Conservation (phyloP, 1,140 invertebrate species). For the Nomia melanderi region DNA sequence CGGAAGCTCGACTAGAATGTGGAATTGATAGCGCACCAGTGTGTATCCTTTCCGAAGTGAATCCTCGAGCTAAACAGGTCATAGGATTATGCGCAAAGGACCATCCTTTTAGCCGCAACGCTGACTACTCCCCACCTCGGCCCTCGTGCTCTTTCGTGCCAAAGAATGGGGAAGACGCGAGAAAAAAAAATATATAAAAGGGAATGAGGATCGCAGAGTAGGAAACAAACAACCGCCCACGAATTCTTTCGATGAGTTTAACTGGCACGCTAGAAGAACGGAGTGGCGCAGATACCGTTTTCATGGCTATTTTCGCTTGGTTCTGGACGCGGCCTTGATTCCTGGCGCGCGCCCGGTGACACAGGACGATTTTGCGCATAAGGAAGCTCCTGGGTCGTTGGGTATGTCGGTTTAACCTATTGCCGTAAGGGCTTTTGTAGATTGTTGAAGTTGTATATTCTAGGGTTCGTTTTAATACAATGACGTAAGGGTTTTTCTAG, state of each 20-base stretch:
- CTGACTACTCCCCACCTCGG: not conserved
- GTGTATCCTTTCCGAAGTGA: conserved; percentile 38
- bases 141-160: not conserved
- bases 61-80: conserved; percentile 67
- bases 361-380: not conserved
- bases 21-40: conserved; percentile 57
- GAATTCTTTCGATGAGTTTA: not conserved
- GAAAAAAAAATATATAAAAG: not conserved
- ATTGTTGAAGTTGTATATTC: no score
- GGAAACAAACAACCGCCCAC: conserved; percentile 11
- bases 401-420: no score
- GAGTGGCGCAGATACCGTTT: not conserved
- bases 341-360: not conserved
- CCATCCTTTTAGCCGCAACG: conserved; percentile 39
- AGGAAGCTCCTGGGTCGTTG: not conserved
- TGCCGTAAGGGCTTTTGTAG: no score
- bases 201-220: not conserved
- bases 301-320: not conserved
- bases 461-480: no score
- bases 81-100: conserved; percentile 56
- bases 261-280: not conserved
- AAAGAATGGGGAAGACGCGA: no score
- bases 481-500: no score
- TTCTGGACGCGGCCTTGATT: not conserved
- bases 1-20: conserved; percentile 58